Evolutionary conservation across 2,888 invertebrate species (phyloP), one percentile per base, ranked within the genome.

Genomic region (Xestia c-nigrum): DNA sequence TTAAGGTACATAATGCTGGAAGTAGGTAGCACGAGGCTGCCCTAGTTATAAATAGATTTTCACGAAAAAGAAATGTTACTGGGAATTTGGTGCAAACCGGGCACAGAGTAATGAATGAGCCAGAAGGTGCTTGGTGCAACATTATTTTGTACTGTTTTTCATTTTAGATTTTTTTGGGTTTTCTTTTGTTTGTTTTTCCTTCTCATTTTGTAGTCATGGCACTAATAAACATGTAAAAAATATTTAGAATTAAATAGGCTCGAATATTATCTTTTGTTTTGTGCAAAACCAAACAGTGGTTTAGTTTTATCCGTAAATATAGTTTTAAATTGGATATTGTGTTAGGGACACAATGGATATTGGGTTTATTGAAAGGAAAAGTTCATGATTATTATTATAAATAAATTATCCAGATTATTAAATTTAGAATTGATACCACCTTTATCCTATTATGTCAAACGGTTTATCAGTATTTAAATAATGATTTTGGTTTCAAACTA

Each of bases 41-140:
- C 96, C 96, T 96, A 96, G 95, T 96, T 96, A 96, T 96, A 96
- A 96, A 96, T 96, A 96, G 96, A 96, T 96, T 96, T 96, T 96
- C 96, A 96, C 96, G 96, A 96, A 96, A 96, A 96, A 96, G 96
- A 96, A 96, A 96, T 95, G 96, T 96, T 96, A 95, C 96, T 95
- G 96, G 95, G 96, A 95, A 95, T 96, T 95, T 94, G 96, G 94
- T 96, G 96, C 96, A 96, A 94, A 95, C 94, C 92, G 91, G 86
- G 90, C 91, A 88, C 92, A 96, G 96, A 92, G 93, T 91, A 95
- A 84, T 87, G 81, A 79, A 79, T 52, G 71, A 76, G 76, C 91
- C 91, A 95, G 93, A 87, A 83, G 76, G 66, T 67, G 74, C 78
- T 55, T 78, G 79, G 63, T 79, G 85, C 80, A 85, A 72, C 85